These are phyloP conservation scores for Drosophila mayri DNA, from an alignment of 1,140 invertebrate species.

Conservation along the genomic window DNA sequence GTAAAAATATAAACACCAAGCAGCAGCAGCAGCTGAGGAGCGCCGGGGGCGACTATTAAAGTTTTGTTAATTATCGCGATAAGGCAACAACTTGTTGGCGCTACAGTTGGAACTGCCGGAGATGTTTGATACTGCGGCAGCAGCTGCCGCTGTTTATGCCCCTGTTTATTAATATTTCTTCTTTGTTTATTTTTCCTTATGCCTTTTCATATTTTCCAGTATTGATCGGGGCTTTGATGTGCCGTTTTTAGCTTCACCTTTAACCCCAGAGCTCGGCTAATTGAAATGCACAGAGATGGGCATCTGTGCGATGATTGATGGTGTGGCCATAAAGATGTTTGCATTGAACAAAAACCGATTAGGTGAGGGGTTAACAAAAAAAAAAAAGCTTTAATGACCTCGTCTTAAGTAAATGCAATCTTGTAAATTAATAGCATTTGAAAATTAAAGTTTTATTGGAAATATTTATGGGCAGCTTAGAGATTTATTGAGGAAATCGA, in stretches of 20 bases:
- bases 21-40: constrained; percentile 23
- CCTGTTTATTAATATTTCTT: constrained; percentile 27
- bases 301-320: constrained; percentile 44
- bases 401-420: constrained; percentile 16
- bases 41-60: constrained; percentile 55
- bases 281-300: constrained; percentile 46
- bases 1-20: constrained; percentile 11
- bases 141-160: constrained; percentile 41
- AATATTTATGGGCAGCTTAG: neutral
- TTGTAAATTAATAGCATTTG: constrained; percentile 1
- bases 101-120: constrained; percentile 30
- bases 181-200: constrained; percentile 15
- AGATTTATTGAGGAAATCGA: neutral
- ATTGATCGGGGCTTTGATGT: constrained; percentile 30
- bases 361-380: too few species aligned
- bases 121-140: constrained; percentile 6
- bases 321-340: constrained; percentile 36
- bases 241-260: constrained; percentile 33
- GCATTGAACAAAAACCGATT: constrained; percentile 18
- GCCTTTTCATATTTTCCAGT: constrained; percentile 14
- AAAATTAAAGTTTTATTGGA: constrained; percentile 8
- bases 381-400: constrained; percentile 12
- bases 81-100: constrained; percentile 51
- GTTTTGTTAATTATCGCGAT: constrained; percentile 71
- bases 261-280: constrained; percentile 34